Evolutionary conservation across 30 jellyfish, hydroid and myxozoan genomes (phyloP), one percentile per base, ranked within the genome.

Genomic region (Sanderia malayensis): DNA sequence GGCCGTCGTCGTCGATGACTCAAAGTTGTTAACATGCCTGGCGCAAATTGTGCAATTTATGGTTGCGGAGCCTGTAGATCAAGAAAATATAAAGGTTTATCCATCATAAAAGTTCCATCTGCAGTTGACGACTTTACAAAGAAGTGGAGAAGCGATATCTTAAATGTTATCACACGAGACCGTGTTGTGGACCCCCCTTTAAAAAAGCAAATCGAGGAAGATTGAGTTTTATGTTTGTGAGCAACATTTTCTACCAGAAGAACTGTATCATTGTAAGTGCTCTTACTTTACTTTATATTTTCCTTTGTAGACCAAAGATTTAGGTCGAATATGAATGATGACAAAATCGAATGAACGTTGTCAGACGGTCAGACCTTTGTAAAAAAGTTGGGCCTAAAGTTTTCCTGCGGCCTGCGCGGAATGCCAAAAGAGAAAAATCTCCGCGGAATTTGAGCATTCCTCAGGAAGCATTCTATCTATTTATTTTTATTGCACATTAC

Each of bases 81-180:
- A 8, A 62, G 23, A 30, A 62, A 62, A 41, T 62, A 31, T 41
- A 44, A 67, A 46, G 80, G 69, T 10, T 15, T 67, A 8, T 44
- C 66, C 19, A 44, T 67, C 20, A 19, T 64, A 19, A 67, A 67
- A 46, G 80, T 67, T 33, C 68, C 80, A 24, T 67, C 68, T 67
- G 80, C 60, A 24, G 80, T 24, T 8, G 80, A 45, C 41, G 53
- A 28, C 67, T 19, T 58, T 26, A 60, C 27, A 17, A 57, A 26
- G 37, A 60, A 33, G 29, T 74, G 81, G 86, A 58, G 86, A 60
- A 31, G 61, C n/a, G 41, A 74, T 17, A 80, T 74, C 47, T 24
- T 74, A 20, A 47, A 37, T 33, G 53, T 74, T 19, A 61, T 60
- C 27, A 74, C 86, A 13, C 30, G 26, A 47, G 80, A 60, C 19